A percentile compares a stretch with the other conserved stretches of the same genome.
These are phyloP conservation scores for Myotis yumanensis DNA, from an alignment of 2,113 vertebrate species.

Conservation along the genomic window DNA sequence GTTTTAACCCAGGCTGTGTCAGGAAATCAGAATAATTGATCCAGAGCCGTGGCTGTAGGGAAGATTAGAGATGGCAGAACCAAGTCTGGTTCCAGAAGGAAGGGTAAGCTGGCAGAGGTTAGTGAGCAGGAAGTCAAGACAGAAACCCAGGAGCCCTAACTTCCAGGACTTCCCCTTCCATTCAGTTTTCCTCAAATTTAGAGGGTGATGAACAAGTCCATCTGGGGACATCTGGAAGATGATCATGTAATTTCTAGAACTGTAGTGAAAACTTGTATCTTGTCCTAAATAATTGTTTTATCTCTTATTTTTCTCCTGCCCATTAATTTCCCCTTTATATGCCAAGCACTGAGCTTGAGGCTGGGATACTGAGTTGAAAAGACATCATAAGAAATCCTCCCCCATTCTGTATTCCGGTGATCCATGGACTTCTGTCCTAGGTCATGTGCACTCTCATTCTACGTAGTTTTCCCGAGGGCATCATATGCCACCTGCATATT, in stretches of 20 bases:
- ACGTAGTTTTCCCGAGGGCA: neutral
- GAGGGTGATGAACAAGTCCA: neutral
- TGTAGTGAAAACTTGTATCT: neutral
- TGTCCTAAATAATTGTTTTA: neutral
- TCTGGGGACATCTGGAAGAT: neutral
- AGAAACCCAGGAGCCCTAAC: too few relatives aligned
- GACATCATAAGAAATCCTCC: neutral
- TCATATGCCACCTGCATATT: neutral
- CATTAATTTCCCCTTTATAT: neutral
- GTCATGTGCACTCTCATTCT: too few relatives aligned
- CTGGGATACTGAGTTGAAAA: neutral
- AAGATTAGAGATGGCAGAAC: neutral
- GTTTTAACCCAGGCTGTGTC: conserved; percentile 34
- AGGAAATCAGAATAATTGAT: neutral
- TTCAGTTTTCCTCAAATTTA: neutral
- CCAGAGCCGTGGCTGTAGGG: neutral
- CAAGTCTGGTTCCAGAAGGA: neutral
- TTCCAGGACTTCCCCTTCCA: neutral
- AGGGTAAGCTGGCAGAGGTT: too few relatives aligned
- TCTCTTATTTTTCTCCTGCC: neutral
- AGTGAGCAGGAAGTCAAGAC: neutral
- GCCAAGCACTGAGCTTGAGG: neutral
- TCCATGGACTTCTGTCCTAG: neutral
- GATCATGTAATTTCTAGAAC: neutral
- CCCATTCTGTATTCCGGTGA: neutral